These are phyloP conservation scores for Vespertilio murinus DNA, from an alignment of 2,797 vertebrate genomes.

Conservation along the genomic window DNA sequence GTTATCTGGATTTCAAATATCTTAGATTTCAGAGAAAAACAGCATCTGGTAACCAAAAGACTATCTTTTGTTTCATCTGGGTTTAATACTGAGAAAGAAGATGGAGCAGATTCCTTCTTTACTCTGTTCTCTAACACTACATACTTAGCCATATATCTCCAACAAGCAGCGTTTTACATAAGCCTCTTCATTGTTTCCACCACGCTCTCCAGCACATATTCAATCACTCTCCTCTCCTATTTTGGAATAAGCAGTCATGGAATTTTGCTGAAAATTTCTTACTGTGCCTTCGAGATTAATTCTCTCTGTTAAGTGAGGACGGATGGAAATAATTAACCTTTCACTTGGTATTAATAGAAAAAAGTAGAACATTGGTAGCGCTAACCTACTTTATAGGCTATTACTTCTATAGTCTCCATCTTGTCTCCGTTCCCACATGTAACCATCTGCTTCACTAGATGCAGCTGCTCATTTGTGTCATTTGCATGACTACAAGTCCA, in stretches of 20 bases:
- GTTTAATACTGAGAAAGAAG: neutral
- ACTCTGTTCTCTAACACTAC: neutral
- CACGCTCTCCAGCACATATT: neutral
- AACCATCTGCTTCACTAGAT: conserved; percentile 48
- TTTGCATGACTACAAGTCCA: conserved; percentile 54
- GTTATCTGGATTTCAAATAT: conserved; percentile 23
- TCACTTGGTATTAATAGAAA: conserved; percentile 57
- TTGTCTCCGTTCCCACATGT: conserved; percentile 57
- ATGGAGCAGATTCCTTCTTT: neutral
- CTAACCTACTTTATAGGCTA: conserved; percentile 59
- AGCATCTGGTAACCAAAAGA: neutral
- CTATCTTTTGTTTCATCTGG: neutral
- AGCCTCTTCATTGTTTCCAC: neutral
- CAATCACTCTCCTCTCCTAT: neutral
- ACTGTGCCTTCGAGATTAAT: conserved; percentile 58
- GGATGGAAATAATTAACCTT: conserved; percentile 73
- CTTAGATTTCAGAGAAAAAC: neutral
- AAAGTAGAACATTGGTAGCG: conserved; percentile 57
- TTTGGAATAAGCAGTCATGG: conserved; percentile 1
- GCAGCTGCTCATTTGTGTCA: conserved; percentile 60
- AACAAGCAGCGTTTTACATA: neutral
- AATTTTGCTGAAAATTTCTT: conserved; percentile 60
- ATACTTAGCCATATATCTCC: neutral
- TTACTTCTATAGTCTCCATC: conserved; percentile 40
- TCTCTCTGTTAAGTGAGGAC: conserved; percentile 49